phyloP scores from a whole-genome alignment of 2,797 vertebrate genomes.

The Adelosebastes latens region DNA sequence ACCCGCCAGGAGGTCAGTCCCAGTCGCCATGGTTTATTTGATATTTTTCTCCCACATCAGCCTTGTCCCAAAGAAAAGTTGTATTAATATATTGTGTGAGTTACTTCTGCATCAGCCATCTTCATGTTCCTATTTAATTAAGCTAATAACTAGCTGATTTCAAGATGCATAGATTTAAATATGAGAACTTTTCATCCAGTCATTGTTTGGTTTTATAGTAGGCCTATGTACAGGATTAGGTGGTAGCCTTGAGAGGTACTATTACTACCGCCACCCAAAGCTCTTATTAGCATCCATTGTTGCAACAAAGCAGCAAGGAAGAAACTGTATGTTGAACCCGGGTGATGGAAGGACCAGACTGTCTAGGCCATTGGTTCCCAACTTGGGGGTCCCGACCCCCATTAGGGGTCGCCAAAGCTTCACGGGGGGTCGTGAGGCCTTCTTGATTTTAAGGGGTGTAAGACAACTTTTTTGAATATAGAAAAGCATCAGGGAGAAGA shows the following conservation, averaged over 20 bases:
- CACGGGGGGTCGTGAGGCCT: no score
- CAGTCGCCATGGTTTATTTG: neutral
- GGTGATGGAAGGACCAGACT: neutral
- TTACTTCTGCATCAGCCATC: neutral
- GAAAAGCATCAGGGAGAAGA: no score
- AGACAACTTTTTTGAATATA: no score
- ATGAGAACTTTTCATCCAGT: neutral
- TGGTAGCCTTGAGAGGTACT: neutral
- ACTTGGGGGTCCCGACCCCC: no score
- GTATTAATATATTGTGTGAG: neutral
- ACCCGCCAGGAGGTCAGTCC: slow-evolving; percentile 88
- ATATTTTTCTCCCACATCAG: neutral
- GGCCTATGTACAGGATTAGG: neutral
- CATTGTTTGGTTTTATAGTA: neutral
- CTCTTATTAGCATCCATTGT: slow-evolving; percentile 32
- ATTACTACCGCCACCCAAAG: neutral
- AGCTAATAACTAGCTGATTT: slow-evolving; percentile 7
- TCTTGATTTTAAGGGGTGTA: no score
- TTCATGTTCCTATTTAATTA: neutral
- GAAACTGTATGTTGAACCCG: neutral
- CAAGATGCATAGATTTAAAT: slow-evolving; percentile 27
- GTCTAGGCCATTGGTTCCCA: neutral
- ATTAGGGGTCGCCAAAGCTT: no score
- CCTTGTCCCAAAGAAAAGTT: neutral
- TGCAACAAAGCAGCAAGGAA: slow-evolving; percentile 17